These are phyloP conservation scores for Perca schrenkii DNA, from an alignment of 2,113 vertebrate species.

Conservation along the genomic window DNA sequence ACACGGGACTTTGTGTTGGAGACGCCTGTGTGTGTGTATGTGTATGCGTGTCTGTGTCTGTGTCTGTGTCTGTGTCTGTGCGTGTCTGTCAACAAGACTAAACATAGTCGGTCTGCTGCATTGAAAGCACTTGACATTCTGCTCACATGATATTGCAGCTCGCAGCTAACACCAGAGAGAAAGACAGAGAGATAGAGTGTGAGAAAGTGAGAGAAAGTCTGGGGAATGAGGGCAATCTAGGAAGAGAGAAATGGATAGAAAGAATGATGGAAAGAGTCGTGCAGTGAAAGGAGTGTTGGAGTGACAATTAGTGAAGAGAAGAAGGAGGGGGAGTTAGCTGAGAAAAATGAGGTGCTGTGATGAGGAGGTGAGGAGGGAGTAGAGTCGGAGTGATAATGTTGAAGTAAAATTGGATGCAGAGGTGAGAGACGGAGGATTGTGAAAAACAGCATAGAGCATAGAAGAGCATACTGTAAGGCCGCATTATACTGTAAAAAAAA, in stretches of 20 bases:
- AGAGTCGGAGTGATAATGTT: constrained; percentile 37
- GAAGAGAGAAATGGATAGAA: constrained; percentile 31
- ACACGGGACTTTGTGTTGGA: constrained; percentile 4
- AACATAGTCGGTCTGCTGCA: constrained; percentile 46
- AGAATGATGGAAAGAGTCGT: constrained; percentile 30
- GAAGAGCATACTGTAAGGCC: background rate
- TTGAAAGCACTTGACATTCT: constrained; percentile 72
- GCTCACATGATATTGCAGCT: constrained; percentile 76
- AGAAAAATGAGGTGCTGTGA: constrained; percentile 43
- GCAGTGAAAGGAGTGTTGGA: constrained; percentile 14
- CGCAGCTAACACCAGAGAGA: constrained; percentile 45
- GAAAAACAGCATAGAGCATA: constrained; percentile 21
- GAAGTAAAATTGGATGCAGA: constrained; percentile 60
- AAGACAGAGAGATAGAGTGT: constrained; percentile 11
- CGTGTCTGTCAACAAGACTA: constrained; percentile 43
- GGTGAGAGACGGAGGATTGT: constrained; percentile 29
- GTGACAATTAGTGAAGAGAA: constrained; percentile 30
- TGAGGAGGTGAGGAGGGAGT: constrained; percentile 19
- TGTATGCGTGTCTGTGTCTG: background rate
- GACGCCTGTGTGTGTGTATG: background rate
- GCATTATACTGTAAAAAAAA: background rate
- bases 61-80: background rate
- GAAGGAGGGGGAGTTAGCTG: constrained; percentile 10
- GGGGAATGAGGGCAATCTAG: constrained; percentile 12
- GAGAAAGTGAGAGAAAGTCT: constrained; percentile 29